These are phyloP conservation scores for Pyrrhosoma nymphula DNA, from an alignment of 2,888 invertebrate genomes.

Conservation along the genomic window DNA sequence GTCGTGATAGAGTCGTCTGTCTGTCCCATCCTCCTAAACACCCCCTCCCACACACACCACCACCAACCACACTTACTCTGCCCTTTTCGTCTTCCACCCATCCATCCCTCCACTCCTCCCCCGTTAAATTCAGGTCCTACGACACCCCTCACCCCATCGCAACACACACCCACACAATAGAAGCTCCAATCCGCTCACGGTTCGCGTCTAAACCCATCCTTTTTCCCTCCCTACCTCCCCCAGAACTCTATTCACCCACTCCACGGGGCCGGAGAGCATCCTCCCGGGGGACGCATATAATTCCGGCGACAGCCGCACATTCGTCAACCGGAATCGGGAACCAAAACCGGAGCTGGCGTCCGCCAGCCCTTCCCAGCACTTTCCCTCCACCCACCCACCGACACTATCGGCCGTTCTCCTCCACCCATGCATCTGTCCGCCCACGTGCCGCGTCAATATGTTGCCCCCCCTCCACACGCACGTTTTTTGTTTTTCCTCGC, in stretches of 20 bases:
- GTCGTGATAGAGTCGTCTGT: not conserved
- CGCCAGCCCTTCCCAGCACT: not conserved
- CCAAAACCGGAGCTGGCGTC: not conserved
- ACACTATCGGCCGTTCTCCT: too few species aligned
- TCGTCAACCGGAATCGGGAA: constrained; percentile 9
- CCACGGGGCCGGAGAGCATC: not conserved
- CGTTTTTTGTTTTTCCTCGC: not conserved
- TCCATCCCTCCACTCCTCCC: not conserved
- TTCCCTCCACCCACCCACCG: not conserved
- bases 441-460: not conserved
- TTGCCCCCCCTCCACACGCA: not conserved
- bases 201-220: not conserved
- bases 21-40: not conserved
- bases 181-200: not conserved
- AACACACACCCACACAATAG: not conserved
- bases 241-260: not conserved
- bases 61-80: not conserved
- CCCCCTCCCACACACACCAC: not conserved
- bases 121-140: not conserved
- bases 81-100: not conserved
- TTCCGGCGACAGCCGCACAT: constrained; percentile 14
- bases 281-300: constrained; percentile 8
- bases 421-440: too few species aligned
- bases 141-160: not conserved
- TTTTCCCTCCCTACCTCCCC: not conserved